Evolutionary conservation across 2,113 vertebrate genomes (phyloP), one percentile per base, ranked within the genome.

Genomic region (Alosa alosa): DNA sequence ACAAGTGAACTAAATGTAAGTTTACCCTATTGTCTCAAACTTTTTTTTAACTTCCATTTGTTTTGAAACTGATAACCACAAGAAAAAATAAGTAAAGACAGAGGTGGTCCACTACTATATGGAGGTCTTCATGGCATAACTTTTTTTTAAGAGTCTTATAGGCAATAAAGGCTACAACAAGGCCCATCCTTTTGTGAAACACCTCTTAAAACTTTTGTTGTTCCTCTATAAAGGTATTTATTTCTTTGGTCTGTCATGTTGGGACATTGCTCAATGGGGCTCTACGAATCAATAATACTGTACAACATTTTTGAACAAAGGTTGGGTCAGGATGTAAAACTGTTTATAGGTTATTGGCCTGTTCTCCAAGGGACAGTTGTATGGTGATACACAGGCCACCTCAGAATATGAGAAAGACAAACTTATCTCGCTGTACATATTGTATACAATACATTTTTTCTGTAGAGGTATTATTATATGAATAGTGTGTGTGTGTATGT

Each of bases 401-500:
- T 90, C 81, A 89, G 87, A 55, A 87, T 83, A 85, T 87, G 84
- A 87, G 88, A 88, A 95, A 94, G 92, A 92, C 95, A 57, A 72
- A 88, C 86, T 84, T 89, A n/a, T 86, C 93, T 92, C 93, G 82
- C 88, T 96, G 96, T 97, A 97, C 92, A 97, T 97, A 97, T 94
- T 96, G 96, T 97, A 96, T 95, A 96, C 95, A 96, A 89, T 93
- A 93, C 92, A 93, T 93, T 95, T 93, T 94, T 94, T 94, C 95
- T 96, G 93, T 97, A 97, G 96, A 97, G 96, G 94, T 96, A 96
- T 95, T 96, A 96, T 94, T 95, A 95, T 95, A 95, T 93, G 89
- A 18, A 93, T 95, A 96, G 95, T 93, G 94, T 94, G 94, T 68
- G 60, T 39, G 31, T 75, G 31, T 75, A 36, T 39, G 9, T 39